A percentile compares a stretch with the other conserved stretches of the same genome.
phyloP scores from a whole-genome alignment of 92 coral and sea anemone species.

The Phenganax stokvisi region DNA sequence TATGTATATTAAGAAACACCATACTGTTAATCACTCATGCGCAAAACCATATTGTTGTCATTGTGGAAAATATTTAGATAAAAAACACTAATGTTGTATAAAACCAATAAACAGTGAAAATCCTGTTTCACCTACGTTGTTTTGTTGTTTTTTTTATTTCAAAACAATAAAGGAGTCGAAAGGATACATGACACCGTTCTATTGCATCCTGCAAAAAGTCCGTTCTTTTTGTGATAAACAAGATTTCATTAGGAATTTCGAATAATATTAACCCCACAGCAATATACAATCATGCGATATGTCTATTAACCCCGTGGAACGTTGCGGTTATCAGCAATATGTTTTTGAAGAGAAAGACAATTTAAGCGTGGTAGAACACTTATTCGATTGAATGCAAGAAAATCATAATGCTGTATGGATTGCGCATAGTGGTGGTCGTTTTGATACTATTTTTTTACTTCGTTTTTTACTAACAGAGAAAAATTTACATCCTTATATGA shows the following conservation, averaged over 20 bases:
- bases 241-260: neutral
- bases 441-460: too few species aligned
- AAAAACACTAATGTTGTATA: constrained; percentile 9
- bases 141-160: constrained; percentile 25
- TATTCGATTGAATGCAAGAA: too few species aligned
- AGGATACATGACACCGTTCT: constrained; percentile 24
- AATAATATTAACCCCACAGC: neutral
- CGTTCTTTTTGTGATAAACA: neutral
- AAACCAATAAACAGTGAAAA: neutral
- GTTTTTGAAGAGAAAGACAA: neutral
- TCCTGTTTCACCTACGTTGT: neutral
- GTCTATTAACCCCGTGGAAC: constrained; percentile 1
- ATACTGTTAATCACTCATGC: too few species aligned
- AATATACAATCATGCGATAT: neutral
- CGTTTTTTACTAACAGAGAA: too few species aligned
- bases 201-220: constrained; percentile 18
- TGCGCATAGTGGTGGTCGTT: too few species aligned
- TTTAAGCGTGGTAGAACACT: neutral
- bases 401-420: too few species aligned
- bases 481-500: too few species aligned
- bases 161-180: constrained; percentile 4
- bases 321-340: constrained; percentile 30
- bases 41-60: neutral
- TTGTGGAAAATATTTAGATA: constrained; percentile 2
- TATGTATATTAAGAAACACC: too few species aligned